Evolutionary conservation across 2,888 invertebrate species (phyloP).

Genomic region (Tineola bisselliella): DNA sequence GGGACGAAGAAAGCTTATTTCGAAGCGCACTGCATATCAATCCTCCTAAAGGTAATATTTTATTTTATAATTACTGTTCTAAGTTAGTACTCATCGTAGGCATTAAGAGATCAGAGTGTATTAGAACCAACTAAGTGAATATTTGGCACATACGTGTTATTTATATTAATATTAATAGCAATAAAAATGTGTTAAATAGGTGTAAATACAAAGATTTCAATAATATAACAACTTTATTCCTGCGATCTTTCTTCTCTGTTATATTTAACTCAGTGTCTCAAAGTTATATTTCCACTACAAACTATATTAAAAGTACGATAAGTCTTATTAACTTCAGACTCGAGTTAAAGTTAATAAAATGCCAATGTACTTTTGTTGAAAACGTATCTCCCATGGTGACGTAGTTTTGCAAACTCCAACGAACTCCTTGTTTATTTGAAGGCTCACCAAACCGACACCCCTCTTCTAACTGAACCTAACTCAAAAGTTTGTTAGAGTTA

Average conservation of each 20-base stretch:
- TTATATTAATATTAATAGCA: no score
- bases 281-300: no score
- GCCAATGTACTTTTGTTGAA: background rate
- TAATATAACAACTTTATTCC: no score
- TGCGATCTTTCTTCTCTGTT: no score
- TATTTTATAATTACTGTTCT: background rate
- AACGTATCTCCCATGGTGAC: background rate
- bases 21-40: constrained; percentile 90
- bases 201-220: no score
- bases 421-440: constrained; percentile 1
- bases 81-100: no score
- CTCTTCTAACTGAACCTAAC: constrained; percentile 37
- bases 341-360: background rate
- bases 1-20: constrained; percentile 91
- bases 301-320: no score
- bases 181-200: no score
- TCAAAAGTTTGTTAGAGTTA: constrained; percentile 51
- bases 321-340: background rate
- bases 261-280: no score
- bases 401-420: background rate
- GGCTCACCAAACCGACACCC: constrained; percentile 24
- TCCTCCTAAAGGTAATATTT: constrained; percentile 93
- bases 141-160: no score
- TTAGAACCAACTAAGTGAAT: no score
- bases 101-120: no score